Conservation (phyloP, 2,113 vertebrate species). For the Gobius niger region DNA sequence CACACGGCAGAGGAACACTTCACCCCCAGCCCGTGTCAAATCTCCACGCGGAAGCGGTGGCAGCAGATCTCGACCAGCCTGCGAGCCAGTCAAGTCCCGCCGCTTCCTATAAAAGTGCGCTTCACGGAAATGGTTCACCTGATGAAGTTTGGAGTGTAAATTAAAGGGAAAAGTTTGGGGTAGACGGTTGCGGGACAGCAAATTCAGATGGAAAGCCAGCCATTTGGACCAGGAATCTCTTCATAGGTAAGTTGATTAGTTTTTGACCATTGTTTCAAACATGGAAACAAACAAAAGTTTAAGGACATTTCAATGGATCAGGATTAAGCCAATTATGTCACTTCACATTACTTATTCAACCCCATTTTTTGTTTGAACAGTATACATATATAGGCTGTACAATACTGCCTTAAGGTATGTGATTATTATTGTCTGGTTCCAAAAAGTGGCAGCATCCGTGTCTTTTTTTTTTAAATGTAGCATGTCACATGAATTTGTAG, state of each 20-base stretch:
- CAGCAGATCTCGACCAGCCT: background rate
- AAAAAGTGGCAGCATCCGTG: background rate
- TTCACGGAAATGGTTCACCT: constrained; percentile 74
- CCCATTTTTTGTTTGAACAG: too few species aligned
- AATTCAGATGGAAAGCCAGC: constrained; percentile 64
- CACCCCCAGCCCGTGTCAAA: background rate
- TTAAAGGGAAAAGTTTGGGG: constrained; percentile 51
- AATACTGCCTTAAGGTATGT: too few species aligned
- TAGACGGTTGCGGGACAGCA: constrained; percentile 30
- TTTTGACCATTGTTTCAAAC: background rate
- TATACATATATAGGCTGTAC: too few species aligned
- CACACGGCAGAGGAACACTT: background rate
- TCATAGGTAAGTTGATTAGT: constrained; percentile 34
- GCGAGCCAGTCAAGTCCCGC: background rate
- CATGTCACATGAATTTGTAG: background rate
- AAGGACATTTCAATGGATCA: background rate
- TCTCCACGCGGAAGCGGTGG: background rate
- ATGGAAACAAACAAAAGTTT: background rate
- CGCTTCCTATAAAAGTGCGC: constrained; percentile 29
- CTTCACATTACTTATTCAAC: background rate
- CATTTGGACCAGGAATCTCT: constrained; percentile 33
- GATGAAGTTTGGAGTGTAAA: constrained; percentile 61
- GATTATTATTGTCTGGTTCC: too few species aligned
- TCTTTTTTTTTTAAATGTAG: background rate
- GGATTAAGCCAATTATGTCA: background rate